Base-by-base conservation (phyloP, 2,113 vertebrate genomes). In the Himantopus leucocephalus region DNA sequence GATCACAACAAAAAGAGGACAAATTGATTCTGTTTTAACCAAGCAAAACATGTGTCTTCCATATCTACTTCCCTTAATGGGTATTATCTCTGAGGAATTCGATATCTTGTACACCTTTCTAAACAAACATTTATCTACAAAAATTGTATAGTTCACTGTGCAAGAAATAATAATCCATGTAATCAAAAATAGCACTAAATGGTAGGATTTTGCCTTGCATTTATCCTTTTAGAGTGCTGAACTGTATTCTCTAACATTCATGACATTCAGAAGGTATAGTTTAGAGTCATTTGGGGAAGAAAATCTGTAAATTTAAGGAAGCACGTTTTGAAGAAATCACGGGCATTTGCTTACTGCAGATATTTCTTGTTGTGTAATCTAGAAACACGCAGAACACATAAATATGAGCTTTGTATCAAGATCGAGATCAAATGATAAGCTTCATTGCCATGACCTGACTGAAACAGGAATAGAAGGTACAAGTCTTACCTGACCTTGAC, bases 401-500 rank as follows among this genome's bases (percentile, higher is more conserved):
- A 63, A 66, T 21, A 77, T 1, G n/a, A 90, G 63, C 72, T 68
- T 48, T 37, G 19, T 4, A 30, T 74, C 53, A 63, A 63, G 72
- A 70, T 52, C 47, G 84, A 17, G 30, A 79, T 91, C 50, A 74
- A 79, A 62, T 12, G 43, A 74, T 34, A 62, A 77, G 26, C 23
- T 73, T 66, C 29, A 7, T 6, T 56, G 37, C 62, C 55, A 34
- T 27, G 50, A 50, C 64, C 62, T 24, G 80, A 47, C 30, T 63
- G 52, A n/a, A 88, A 37, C 27, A 78, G 71, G 47, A 59, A 64
- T 22, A 73, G 90, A 67, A 67, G n/a, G 63, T 43, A 50, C 72
- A 50, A 32, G 30, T 43, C 96, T 96, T 98, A 99, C 99, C 99
- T 94, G 98, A 80, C 68, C 99, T 99, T 64, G 99, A 98, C 0